Base-by-base conservation (phyloP, 1,140 invertebrate genomes). In the Plodia interpunctella region DNA sequence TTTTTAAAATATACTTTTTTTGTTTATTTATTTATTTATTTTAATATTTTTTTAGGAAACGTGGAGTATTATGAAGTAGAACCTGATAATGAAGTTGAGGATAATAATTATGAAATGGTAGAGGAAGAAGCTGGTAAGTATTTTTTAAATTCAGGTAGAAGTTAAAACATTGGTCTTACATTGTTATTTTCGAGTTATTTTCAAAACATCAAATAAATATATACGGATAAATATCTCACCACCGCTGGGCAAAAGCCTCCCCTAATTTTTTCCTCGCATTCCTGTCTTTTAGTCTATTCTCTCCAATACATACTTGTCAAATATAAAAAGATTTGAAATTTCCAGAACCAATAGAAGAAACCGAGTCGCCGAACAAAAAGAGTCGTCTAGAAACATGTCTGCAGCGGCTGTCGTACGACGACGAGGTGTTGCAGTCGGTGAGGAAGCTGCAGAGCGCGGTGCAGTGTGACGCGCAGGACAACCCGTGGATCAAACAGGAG, bases 371-470 rank as follows among this genome's bases (percentile, higher is more conserved):
- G 13, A 25, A 53, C 35, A 52, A 54, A 25, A 49, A 55, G 19
- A 58, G 61, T 17, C 49, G 56, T 15, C 17, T 63, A 17, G 56
- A 58, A 20, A 59, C 56, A 6, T 35, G 52, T 17, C 56, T 63
- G 0, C 56, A 59, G 20, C 20, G 18, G 10, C 28, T 59, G 5
- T 54, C 49, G 10, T 52, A 49, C 10, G 52, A 60, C n/a, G 30
- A 60, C 25, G 62, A 67, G 35, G 65, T 49, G 15, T 10, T 65
- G 10, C 44, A 67, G 18, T 62, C 55, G 38, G 54, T 71, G 10
- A 55, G 55, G 11, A 20, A 61, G 21, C 49, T 71, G 38, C 60
- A 67, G 49, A 55, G 62, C 8, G 61, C 58, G 1, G 44, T 59
- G 6, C 63, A 63, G n/a, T 56, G 59, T 53, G 62, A 67, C 35